These are phyloP conservation scores for Aepyceros melampus DNA, from an alignment of 2,113 vertebrate genomes.

Conservation along the genomic window DNA sequence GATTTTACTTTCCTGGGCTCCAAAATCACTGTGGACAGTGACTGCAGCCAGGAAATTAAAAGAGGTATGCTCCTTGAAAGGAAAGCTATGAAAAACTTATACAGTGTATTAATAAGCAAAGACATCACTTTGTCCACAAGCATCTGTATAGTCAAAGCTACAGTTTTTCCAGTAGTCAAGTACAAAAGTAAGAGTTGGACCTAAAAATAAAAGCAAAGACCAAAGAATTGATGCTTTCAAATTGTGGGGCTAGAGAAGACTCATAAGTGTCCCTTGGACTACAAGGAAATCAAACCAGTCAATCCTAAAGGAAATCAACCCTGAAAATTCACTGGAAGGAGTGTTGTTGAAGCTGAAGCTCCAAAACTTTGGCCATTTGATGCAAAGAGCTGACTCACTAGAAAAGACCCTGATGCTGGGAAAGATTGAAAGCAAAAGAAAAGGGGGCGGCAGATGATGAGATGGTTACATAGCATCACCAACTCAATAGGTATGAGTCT, in stretches of 20 bases:
- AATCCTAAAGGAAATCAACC: neutral
- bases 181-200: neutral
- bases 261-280: neutral
- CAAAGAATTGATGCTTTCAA: neutral
- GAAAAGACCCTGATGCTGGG: neutral
- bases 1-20: neutral
- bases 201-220: neutral
- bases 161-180: neutral
- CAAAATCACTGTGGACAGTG: neutral
- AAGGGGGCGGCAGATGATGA: neutral
- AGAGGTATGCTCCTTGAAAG: neutral
- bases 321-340: neutral
- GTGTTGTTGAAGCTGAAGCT: neutral
- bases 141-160: neutral
- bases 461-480: neutral
- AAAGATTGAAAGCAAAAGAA: neutral
- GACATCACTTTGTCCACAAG: neutral
- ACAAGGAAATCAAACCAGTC: neutral
- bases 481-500: neutral
- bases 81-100: neutral
- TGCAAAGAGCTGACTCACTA: rapidly evolving
- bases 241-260: neutral
- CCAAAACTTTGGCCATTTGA: neutral
- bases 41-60: neutral
- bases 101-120: neutral